Conservation (phyloP, 2,888 invertebrate species). For the Hydrotaea diabolus region DNA sequence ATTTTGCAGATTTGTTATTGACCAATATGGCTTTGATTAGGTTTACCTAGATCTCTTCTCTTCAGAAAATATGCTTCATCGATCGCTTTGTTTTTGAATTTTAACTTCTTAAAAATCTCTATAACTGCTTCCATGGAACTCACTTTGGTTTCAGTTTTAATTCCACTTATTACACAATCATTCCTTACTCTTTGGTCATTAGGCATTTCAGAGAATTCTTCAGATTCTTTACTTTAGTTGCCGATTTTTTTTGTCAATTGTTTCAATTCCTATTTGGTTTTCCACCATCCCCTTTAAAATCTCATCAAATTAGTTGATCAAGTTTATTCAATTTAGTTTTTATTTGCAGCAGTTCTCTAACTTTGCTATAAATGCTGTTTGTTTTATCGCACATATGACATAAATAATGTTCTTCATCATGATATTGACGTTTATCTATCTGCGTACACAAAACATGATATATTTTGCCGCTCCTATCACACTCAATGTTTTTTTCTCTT, state of each 20-base stretch:
- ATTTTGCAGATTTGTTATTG: not conserved
- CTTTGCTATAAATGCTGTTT: not conserved
- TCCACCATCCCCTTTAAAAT: not conserved
- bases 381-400: conserved; percentile 13
- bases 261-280: not conserved
- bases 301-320: conserved; percentile 20
- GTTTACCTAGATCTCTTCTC: not conserved
- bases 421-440: conserved; percentile 11
- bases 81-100: not conserved
- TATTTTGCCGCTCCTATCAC: conserved; percentile 5
- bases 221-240: not conserved
- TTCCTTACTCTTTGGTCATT: not conserved
- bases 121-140: not conserved
- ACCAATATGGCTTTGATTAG: not conserved
- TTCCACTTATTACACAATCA: not conserved
- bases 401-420: conserved; percentile 5
- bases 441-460: conserved; percentile 22
- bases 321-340: conserved; percentile 12
- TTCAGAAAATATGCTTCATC: conserved; percentile 3
- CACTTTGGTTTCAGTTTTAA: not conserved
- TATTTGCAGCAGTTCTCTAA: not conserved
- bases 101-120: not conserved
- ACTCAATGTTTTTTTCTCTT: conserved; percentile 18
- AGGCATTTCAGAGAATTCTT: too few species aligned
- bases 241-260: conserved; percentile 7